A percentile compares a stretch with the other conserved stretches of the same genome.
phyloP scores from a whole-genome alignment of 2,888 invertebrate genomes.

The Melanotus villosus region DNA sequence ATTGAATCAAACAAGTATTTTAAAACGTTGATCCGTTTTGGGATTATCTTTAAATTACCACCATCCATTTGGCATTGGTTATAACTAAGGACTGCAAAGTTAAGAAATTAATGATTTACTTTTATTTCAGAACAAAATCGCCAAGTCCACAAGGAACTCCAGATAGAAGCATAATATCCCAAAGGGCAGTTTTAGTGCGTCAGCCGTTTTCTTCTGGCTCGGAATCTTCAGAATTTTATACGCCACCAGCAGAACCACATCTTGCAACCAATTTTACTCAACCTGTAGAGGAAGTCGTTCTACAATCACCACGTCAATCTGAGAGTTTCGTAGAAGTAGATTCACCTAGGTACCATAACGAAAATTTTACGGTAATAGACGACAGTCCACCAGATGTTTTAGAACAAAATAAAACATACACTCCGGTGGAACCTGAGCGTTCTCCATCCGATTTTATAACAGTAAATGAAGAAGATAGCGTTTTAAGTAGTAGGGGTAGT shows the following conservation, averaged over 20 bases:
- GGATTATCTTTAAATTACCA: too few relatives aligned
- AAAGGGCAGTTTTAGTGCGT: slow-evolving; percentile 48
- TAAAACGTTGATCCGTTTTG: too few relatives aligned
- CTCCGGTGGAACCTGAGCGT: slow-evolving; percentile 15
- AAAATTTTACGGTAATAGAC: slow-evolving; percentile 50
- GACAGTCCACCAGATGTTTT: slow-evolving; percentile 36
- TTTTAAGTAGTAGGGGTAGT: neutral
- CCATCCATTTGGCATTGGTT: too few relatives aligned
- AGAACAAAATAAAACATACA: slow-evolving; percentile 33
- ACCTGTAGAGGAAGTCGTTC: slow-evolving; percentile 16
- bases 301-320: slow-evolving; percentile 34
- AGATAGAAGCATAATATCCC: slow-evolving; percentile 49
- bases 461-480: neutral
- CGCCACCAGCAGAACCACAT: slow-evolving; percentile 64
- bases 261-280: slow-evolving; percentile 56
- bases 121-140: slow-evolving; percentile 55
- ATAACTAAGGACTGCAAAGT: too few relatives aligned
- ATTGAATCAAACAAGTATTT: too few relatives aligned
- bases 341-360: slow-evolving; percentile 49
- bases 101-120: too few relatives aligned
- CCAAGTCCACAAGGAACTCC: slow-evolving; percentile 53
- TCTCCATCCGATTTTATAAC: slow-evolving; percentile 6
- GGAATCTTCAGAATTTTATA: slow-evolving; percentile 67
- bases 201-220: slow-evolving; percentile 64
- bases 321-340: slow-evolving; percentile 53